Conservation (phyloP, 2,888 invertebrate genomes). For the Pristionchus japonicus region DNA sequence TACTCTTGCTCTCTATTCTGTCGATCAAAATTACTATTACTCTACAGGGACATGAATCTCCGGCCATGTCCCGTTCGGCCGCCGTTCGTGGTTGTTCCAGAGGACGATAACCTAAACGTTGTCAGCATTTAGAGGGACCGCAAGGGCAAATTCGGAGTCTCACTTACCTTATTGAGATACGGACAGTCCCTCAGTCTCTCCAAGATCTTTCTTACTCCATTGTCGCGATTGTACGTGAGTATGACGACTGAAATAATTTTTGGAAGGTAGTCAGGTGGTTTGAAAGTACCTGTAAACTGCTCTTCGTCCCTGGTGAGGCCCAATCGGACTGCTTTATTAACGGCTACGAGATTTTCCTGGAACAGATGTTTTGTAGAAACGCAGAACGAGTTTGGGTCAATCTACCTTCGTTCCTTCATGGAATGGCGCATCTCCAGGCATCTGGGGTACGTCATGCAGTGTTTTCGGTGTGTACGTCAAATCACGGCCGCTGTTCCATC, state of each 20-base stretch:
- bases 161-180: constrained; percentile 90
- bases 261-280: constrained; percentile 50
- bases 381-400: background rate
- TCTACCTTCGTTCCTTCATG: constrained; percentile 49
- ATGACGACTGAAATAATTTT: constrained; percentile 62
- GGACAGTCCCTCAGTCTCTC: constrained; percentile 91
- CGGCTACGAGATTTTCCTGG: background rate
- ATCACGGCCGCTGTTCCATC: constrained; percentile 59
- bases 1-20: background rate
- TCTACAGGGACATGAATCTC: background rate
- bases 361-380: background rate
- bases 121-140: background rate
- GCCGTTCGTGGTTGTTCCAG: background rate
- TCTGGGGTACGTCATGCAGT: constrained; percentile 44
- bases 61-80: background rate
- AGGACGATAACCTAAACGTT: background rate
- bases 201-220: constrained; percentile 89
- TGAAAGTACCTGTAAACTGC: constrained; percentile 15
- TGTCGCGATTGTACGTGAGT: constrained; percentile 92
- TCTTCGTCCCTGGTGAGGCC: background rate
- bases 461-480: constrained; percentile 47
- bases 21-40: background rate
- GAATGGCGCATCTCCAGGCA: constrained; percentile 65
- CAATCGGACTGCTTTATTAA: background rate
- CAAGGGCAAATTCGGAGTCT: no score